Evolutionary conservation across 1,140 invertebrate genomes (phyloP).

Genomic region (Conopomorpha cramerella): DNA sequence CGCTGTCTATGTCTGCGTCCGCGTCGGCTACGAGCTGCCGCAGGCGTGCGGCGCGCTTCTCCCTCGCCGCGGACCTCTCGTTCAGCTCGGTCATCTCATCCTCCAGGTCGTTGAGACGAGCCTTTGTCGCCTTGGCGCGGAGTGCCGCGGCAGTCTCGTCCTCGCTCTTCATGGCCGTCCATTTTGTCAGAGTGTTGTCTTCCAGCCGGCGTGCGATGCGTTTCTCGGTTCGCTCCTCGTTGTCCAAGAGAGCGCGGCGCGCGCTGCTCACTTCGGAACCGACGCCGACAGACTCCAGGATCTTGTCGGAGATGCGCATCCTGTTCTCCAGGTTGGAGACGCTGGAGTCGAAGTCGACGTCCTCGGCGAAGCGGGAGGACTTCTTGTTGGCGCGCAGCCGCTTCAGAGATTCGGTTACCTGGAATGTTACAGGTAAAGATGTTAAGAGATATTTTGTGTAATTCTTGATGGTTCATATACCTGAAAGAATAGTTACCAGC

Average conservation of each 20-base stretch:
- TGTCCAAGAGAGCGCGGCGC: constrained; percentile 45
- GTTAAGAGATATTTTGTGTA: too few species aligned
- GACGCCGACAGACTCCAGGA: constrained; percentile 62
- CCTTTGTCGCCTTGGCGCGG: constrained; percentile 43
- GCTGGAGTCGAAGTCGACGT: constrained; percentile 62
- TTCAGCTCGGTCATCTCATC: constrained; percentile 64
- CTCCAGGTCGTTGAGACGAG: constrained; percentile 63
- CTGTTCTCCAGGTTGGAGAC: constrained; percentile 59
- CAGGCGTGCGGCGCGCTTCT: constrained; percentile 62
- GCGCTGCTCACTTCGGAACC: constrained; percentile 38
- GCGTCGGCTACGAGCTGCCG: constrained; percentile 62
- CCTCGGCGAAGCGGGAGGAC: constrained; percentile 55
- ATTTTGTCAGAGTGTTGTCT: constrained; percentile 59
- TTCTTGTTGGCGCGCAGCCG: constrained; percentile 61
- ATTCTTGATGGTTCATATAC: too few species aligned
- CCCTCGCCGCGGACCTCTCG: constrained; percentile 61
- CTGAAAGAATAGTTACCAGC: too few species aligned
- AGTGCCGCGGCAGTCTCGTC: constrained; percentile 40
- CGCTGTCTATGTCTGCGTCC: constrained; percentile 22
- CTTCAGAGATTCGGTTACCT: constrained; percentile 51
- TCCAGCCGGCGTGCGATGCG: constrained; percentile 46
- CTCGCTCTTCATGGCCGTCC: constrained; percentile 54
- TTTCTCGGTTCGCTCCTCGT: constrained; percentile 56
- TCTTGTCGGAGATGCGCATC: constrained; percentile 62
- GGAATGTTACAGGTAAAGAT: too few species aligned